phyloP scores from a whole-genome alignment of 2,113 vertebrate species.

The Balaeniceps rex region DNA sequence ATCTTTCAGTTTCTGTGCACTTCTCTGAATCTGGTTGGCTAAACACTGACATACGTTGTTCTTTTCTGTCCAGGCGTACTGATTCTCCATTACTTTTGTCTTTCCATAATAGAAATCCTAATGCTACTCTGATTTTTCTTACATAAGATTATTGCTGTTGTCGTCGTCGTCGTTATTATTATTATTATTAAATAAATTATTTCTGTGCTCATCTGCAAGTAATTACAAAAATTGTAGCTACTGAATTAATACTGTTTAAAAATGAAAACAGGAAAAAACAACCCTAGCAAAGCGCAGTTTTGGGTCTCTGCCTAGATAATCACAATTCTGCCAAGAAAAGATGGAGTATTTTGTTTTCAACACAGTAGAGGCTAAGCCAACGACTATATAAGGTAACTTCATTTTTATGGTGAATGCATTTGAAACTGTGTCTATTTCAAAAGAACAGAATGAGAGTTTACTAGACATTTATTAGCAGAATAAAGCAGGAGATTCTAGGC shows the following conservation, averaged over 20 bases:
- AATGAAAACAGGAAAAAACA: conserved; percentile 4
- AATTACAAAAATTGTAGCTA: neutral
- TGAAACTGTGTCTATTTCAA: neutral
- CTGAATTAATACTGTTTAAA: conserved; percentile 11
- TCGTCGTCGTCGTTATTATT: neutral
- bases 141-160: neutral
- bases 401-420: neutral
- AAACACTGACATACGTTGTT: neutral
- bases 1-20: neutral
- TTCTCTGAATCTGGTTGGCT: neutral
- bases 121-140: neutral
- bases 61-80: neutral
- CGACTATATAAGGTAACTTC: neutral
- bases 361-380: neutral
- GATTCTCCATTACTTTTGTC: neutral
- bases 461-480: neutral
- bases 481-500: neutral
- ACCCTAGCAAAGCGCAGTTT: neutral
- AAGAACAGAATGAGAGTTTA: neutral
- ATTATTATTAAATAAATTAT: neutral
- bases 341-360: conserved; percentile 14
- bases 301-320: neutral
- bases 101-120: neutral
- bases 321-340: neutral
- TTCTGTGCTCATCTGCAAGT: neutral